phyloP scores from a whole-genome alignment of 2,888 invertebrate species.

The Lithophane leautieri region DNA sequence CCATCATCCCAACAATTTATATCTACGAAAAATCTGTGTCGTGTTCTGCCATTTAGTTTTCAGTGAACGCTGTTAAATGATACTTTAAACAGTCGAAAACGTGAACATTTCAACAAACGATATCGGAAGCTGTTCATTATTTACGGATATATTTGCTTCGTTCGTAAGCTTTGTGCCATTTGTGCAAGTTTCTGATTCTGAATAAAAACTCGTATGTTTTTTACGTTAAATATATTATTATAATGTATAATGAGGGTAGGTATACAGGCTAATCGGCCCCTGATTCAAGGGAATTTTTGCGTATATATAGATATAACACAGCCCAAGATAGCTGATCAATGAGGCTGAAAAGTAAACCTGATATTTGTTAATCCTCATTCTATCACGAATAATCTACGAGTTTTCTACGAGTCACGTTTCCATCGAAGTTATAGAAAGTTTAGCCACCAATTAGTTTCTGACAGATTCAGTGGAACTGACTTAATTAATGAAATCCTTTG shows the following conservation, averaged over 20 bases:
- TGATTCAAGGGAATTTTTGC: not conserved
- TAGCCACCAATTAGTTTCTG: slow-evolving; percentile 50
- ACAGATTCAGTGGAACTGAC: slow-evolving; percentile 40
- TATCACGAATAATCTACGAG: not conserved
- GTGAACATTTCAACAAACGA: slow-evolving; percentile 42
- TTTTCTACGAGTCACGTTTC: slow-evolving; percentile 31
- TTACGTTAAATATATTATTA: not conserved
- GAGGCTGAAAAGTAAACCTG: not conserved
- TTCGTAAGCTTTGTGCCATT: slow-evolving; percentile 31
- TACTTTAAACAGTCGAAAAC: slow-evolving; percentile 53
- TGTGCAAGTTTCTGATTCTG: slow-evolving; percentile 25
- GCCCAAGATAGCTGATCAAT: not conserved
- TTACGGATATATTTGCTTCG: slow-evolving; percentile 52
- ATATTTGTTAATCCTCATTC: slow-evolving; percentile 4
- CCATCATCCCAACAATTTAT: not conserved
- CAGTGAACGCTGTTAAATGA: slow-evolving; percentile 45
- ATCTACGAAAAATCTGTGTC: slow-evolving; percentile 6
- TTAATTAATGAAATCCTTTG: slow-evolving; percentile 56
- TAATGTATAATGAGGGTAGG: not conserved
- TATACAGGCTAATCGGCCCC: not conserved
- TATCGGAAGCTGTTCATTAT: slow-evolving; percentile 55
- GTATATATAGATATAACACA: not conserved
- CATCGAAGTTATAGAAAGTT: slow-evolving; percentile 54
- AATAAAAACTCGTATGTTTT: slow-evolving; percentile 32
- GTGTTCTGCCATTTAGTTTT: slow-evolving; percentile 36